Percentiles rank a stretch among this genome's conserved stretches.
These are phyloP conservation scores for Takifugu rubripes DNA, from an alignment of 2,797 vertebrate species.

Conservation along the genomic window DNA sequence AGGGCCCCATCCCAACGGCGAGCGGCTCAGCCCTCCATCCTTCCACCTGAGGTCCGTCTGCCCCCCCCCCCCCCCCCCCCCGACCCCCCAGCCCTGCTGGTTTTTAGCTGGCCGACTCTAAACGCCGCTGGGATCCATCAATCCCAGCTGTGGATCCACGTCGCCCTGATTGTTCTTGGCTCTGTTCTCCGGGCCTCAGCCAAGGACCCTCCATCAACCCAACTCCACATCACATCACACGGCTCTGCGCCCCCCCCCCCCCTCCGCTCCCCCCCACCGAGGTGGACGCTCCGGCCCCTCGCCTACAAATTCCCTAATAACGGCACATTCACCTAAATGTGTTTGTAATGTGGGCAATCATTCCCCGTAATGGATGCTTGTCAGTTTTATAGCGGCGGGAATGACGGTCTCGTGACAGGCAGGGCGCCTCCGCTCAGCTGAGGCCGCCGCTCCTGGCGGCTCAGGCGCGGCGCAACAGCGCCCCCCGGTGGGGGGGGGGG, in stretches of 20 bases:
- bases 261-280: conserved; percentile 69
- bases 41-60: no score
- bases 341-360: conserved; percentile 86
- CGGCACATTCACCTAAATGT: conserved; percentile 84
- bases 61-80: no score
- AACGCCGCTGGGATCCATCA: conserved; percentile 36
- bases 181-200: conserved; percentile 40
- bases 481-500: conserved; percentile 64
- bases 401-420: conserved; percentile 75
- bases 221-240: conserved; percentile 61
- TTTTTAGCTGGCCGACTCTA: no score
- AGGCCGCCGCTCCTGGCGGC: conserved; percentile 25
- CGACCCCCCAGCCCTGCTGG: not conserved
- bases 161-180: conserved; percentile 50
- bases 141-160: conserved; percentile 52
- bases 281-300: conserved; percentile 73
- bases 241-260: conserved; percentile 58
- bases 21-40: no score
- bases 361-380: conserved; percentile 86
- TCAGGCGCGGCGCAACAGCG: conserved; percentile 56
- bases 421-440: conserved; percentile 68
- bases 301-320: conserved; percentile 85
- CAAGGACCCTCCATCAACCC: conserved; percentile 61
- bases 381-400: conserved; percentile 82
- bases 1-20: no score